Conservation (phyloP, 2,888 invertebrate species). For the Eristalis arbustorum region DNA sequence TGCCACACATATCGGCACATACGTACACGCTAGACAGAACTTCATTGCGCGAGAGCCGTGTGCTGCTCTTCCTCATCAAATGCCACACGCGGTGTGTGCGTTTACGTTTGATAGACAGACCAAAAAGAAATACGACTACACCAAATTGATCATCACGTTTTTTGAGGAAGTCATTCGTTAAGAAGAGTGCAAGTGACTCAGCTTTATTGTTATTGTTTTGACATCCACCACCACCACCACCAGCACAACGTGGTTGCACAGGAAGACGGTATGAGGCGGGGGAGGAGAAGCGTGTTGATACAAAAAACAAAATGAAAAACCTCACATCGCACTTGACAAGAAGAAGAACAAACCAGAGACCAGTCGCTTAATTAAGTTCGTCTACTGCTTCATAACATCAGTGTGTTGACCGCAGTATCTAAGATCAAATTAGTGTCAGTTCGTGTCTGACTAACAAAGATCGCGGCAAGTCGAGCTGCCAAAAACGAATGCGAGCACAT, state of each 20-base stretch:
- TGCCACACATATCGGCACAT: background rate
- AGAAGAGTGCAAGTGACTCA: conserved; percentile 14
- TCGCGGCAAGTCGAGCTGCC: too few relatives aligned
- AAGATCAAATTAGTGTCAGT: too few relatives aligned
- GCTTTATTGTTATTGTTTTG: conserved; percentile 23
- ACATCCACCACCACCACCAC: background rate
- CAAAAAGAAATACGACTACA: background rate
- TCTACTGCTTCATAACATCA: background rate
- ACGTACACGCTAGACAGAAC: background rate
- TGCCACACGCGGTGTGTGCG: background rate
- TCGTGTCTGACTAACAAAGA: too few relatives aligned
- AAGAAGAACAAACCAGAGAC: background rate
- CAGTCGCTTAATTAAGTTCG: background rate
- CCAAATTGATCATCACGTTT: conserved; percentile 12
- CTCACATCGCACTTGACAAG: background rate
- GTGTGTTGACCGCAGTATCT: background rate
- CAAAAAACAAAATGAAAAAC: background rate
- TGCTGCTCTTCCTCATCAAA: background rate
- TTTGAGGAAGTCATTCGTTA: conserved; percentile 8
- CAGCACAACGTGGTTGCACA: background rate
- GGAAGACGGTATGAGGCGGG: background rate
- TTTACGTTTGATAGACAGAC: background rate
- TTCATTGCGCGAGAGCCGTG: background rate
- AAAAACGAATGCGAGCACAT: too few relatives aligned
- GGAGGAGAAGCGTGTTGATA: background rate